These are phyloP conservation scores for Lipophrys pholis DNA, from an alignment of 2,113 vertebrate species.

Conservation along the genomic window DNA sequence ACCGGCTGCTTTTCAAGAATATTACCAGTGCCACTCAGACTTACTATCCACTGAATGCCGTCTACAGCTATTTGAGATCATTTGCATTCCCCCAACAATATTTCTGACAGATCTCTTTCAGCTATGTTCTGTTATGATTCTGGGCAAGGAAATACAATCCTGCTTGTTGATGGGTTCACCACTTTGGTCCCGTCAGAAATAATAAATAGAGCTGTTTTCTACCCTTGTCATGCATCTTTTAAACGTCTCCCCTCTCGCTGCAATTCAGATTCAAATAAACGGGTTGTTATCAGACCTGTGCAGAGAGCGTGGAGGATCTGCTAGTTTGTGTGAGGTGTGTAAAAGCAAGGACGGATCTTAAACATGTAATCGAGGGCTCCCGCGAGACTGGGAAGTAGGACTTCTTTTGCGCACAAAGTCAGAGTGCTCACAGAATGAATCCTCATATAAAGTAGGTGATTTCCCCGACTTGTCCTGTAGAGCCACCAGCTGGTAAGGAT, in stretches of 20 bases:
- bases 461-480: not conserved
- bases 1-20: slow-evolving; percentile 29
- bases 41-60: not conserved
- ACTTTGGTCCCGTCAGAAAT: not conserved
- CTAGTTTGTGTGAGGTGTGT: too few species aligned
- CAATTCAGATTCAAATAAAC: too few species aligned
- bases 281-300: too few species aligned
- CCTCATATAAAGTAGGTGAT: not conserved
- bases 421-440: not conserved
- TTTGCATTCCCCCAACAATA: not conserved
- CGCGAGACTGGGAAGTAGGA: too few species aligned
- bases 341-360: too few species aligned
- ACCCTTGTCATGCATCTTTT: too few species aligned
- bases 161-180: not conserved
- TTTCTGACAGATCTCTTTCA: not conserved
- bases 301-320: too few species aligned
- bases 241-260: too few species aligned
- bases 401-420: too few species aligned
- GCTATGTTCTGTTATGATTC: not conserved
- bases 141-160: not conserved
- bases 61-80: not conserved
- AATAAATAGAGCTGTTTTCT: too few species aligned
- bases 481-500: not conserved
- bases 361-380: too few species aligned
- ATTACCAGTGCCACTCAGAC: not conserved